Base-by-base conservation (phyloP, 2,888 invertebrate species). In the Muscina levida region DNA sequence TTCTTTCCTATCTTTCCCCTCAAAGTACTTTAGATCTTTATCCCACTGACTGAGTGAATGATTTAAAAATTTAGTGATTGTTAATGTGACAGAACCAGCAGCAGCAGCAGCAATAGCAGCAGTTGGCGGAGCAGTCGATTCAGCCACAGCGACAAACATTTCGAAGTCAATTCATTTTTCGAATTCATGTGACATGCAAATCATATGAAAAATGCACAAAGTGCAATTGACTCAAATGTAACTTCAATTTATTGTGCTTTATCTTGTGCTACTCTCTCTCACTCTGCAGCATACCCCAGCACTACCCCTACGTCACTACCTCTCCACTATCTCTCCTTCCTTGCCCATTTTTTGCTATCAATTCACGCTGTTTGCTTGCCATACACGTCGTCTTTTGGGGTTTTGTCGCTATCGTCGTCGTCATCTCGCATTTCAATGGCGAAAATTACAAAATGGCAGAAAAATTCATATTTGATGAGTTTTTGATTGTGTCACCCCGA, bases 401-500 rank as follows among this genome's bases (percentile, higher is more conserved):
- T 62, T 62, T 62, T 62, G 62, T 42, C 62, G 39, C 31, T 39
- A 59, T 59, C 62, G 22, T 17, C 62, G 42, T 62, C 59, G 39
- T 15, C 59, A 59, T 17, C 62, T 62, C 62, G 62, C 42, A 42
- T 68, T 67, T 74, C 57, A n/a, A 67, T 77, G 80, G 83, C 75
- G 81, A 79, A 83, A 81, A 81, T 81, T 81, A 81, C 81, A 81
- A 8, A 31, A 8, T 81, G 80, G 71, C 81, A 81, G 81, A 77
- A 81, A 82, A 83, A 82, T 84, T 82, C 81, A 84, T 82, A 83
- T 83, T 84, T 84, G 84, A 84, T 84, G 84, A 77, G 82, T 83
- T 84, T 84, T 83, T 84, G 84, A 84, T 84, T 82, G 82, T 79
- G 75, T 42, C 62, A 42, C 62, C 53, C 22, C 11, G 15, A n/a